Conservation (phyloP, 2,113 vertebrate species). For the Rhynchomys soricoides region DNA sequence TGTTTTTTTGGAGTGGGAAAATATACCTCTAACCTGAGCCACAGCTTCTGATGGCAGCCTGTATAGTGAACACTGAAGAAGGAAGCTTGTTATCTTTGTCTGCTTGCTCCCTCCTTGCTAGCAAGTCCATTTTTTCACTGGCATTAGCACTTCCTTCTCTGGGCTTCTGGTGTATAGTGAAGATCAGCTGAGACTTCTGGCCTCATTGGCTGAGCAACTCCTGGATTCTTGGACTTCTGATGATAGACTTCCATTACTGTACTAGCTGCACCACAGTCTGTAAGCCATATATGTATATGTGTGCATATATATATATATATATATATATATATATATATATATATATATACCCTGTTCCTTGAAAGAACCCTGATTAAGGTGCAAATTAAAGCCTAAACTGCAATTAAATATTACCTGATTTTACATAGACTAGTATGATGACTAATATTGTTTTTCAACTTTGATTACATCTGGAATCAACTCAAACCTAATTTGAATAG, state of each 20-base stretch:
- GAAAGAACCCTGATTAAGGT: not conserved
- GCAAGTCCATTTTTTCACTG: not conserved
- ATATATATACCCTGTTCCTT: not conserved
- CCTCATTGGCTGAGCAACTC: not conserved
- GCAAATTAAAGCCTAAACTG: not conserved
- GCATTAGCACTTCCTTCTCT: not conserved
- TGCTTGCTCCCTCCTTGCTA: not conserved
- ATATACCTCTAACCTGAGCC: not conserved
- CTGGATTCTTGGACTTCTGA: not conserved
- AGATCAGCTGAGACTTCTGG: not conserved
- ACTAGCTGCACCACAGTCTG: not conserved
- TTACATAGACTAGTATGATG: not conserved
- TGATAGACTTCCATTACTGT: not conserved
- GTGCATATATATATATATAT: not conserved
- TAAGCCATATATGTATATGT: not conserved
- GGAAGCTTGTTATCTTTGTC: not conserved
- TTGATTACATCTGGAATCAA: not conserved
- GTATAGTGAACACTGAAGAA: not conserved
- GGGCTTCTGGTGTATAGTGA: not conserved
- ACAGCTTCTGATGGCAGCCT: not conserved
- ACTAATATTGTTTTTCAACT: not conserved
- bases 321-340: no score
- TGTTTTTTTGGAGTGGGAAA: not conserved
- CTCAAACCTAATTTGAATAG: not conserved
- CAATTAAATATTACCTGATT: not conserved